Percentiles rank a stretch among this genome's conserved stretches.
These are phyloP conservation scores for Acleris emargana DNA, from an alignment of 2,888 invertebrate genomes.

Conservation along the genomic window DNA sequence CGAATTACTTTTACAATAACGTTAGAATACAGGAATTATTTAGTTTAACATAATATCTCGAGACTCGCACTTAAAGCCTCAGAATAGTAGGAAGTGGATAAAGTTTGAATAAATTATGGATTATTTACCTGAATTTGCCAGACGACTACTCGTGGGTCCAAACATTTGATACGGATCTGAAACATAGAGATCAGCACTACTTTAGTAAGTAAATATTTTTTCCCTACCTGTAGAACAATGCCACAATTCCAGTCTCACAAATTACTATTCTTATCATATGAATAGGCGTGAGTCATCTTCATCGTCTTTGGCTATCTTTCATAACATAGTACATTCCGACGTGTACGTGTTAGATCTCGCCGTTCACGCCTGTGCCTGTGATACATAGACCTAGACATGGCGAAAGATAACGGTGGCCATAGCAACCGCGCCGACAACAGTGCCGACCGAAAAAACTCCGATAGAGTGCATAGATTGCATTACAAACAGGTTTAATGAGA, in stretches of 20 bases:
- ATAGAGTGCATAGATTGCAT: conserved; percentile 81
- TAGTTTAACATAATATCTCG: no score
- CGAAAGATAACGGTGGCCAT: conserved; percentile 67
- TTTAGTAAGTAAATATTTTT: background rate
- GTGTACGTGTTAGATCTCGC: conserved; percentile 17
- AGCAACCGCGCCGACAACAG: conserved; percentile 67
- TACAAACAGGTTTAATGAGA: conserved; percentile 75
- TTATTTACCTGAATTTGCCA: conserved; percentile 94
- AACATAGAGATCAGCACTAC: conserved; percentile 60
- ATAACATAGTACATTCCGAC: no score
- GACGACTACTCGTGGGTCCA: conserved; percentile 97
- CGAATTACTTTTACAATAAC: no score
- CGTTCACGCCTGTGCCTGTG: conserved; percentile 27
- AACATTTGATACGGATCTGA: conserved; percentile 99
- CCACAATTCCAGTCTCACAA: background rate
- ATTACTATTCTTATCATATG: no score
- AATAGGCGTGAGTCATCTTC: no score
- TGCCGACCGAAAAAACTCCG: conserved; percentile 69
- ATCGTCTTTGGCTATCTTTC: background rate
- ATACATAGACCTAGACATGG: conserved; percentile 41
- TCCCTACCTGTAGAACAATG: background rate
- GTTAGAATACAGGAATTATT: no score
- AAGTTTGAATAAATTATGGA: no score
- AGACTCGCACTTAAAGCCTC: no score
- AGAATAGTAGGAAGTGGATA: no score